These are phyloP conservation scores for Arothron firmamentum DNA, from an alignment of 2,113 vertebrate genomes.

Conservation along the genomic window DNA sequence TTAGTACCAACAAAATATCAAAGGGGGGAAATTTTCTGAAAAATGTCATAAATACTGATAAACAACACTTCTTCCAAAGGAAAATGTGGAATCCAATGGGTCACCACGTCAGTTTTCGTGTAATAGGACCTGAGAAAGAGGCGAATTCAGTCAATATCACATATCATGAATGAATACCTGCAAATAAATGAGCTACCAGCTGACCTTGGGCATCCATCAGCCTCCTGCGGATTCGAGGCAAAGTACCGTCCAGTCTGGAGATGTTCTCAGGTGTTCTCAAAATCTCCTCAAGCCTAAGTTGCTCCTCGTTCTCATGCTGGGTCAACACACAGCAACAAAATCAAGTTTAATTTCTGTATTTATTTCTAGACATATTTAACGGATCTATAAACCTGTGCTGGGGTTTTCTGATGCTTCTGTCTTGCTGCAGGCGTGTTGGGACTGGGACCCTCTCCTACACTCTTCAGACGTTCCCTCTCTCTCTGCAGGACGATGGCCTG, in stretches of 20 bases:
- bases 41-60: slow-evolving; percentile 22
- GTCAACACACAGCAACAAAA: neutral
- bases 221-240: slow-evolving; percentile 66
- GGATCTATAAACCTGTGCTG: slow-evolving; percentile 19
- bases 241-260: slow-evolving; percentile 44
- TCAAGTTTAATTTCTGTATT: neutral
- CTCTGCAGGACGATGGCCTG: slow-evolving; percentile 66
- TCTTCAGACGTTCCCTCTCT: slow-evolving; percentile 52
- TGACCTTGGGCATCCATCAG: slow-evolving; percentile 42
- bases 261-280: slow-evolving; percentile 61
- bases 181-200: too few relatives aligned
- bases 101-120: slow-evolving; percentile 59
- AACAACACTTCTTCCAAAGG: too few relatives aligned
- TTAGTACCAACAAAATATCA: too few relatives aligned
- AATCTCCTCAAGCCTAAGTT: slow-evolving; percentile 67
- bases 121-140: slow-evolving; percentile 47
- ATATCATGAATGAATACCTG: too few relatives aligned
- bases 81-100: neutral
- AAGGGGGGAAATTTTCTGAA: too few relatives aligned
- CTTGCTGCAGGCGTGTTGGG: slow-evolving; percentile 18
- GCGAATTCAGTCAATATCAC: slow-evolving; percentile 4
- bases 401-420: slow-evolving; percentile 26
- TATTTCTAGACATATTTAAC: neutral
- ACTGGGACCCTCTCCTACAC: slow-evolving; percentile 3
- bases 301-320: slow-evolving; percentile 58